phyloP scores from a whole-genome alignment of 2,888 invertebrate species.

The Chrysolina oricalcia region DNA sequence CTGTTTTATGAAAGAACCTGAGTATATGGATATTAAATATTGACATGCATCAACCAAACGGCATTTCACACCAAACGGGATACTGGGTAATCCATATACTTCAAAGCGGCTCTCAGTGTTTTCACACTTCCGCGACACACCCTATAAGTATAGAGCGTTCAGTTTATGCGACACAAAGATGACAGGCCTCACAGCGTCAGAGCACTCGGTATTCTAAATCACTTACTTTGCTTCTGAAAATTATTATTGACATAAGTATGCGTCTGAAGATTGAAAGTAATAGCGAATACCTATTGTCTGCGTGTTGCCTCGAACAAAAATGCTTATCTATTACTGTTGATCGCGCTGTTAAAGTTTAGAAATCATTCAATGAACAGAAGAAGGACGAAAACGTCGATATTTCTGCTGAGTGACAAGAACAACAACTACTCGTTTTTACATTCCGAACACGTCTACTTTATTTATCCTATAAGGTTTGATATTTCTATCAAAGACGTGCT shows the following conservation, averaged over 20 bases:
- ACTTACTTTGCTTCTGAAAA: constrained; percentile 24
- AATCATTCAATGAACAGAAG: constrained; percentile 47
- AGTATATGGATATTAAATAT: too few species aligned
- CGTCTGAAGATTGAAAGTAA: constrained; percentile 16
- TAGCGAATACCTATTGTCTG: constrained; percentile 24
- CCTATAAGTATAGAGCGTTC: background rate
- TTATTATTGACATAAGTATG: constrained; percentile 24
- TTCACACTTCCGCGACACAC: background rate
- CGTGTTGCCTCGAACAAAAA: constrained; percentile 30
- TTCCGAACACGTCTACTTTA: constrained; percentile 67
- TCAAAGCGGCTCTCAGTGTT: background rate
- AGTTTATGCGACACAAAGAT: background rate
- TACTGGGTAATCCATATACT: background rate
- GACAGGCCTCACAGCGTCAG: background rate
- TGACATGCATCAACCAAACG: too few species aligned
- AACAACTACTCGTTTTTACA: constrained; percentile 61
- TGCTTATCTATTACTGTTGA: constrained; percentile 22
- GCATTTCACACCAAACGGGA: too few species aligned
- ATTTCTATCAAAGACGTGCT: constrained; percentile 56
- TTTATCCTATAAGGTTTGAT: constrained; percentile 62
- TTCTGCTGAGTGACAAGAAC: constrained; percentile 53
- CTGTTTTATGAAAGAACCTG: too few species aligned
- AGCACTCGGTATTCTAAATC: constrained; percentile 8
- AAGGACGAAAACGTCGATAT: constrained; percentile 44
- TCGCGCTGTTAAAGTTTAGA: constrained; percentile 41